phyloP scores from a whole-genome alignment of 2,113 vertebrate species.

The Guaruba guarouba region DNA sequence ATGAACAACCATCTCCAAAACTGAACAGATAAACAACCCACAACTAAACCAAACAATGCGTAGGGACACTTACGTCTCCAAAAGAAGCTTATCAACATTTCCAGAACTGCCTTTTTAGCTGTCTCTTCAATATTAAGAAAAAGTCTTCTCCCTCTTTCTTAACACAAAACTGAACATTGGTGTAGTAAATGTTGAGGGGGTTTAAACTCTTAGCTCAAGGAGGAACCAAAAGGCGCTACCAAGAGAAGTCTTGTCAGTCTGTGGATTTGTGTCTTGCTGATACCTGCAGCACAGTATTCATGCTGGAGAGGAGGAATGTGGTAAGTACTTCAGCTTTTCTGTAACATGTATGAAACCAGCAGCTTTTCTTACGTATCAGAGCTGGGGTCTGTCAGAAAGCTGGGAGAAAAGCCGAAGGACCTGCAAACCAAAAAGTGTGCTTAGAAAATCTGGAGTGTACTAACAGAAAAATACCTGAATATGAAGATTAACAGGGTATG shows the following conservation, averaged over 20 bases:
- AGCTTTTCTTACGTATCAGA: background rate
- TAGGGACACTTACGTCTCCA: background rate
- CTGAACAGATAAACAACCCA: constrained; percentile 1
- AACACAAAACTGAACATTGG: constrained; percentile 60
- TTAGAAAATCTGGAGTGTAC: background rate
- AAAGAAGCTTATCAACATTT: constrained; percentile 25
- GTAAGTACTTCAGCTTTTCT: constrained; percentile 26
- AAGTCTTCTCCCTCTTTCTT: constrained; percentile 56
- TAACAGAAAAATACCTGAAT: background rate
- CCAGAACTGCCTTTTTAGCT: constrained; percentile 55
- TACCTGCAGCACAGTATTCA: constrained; percentile 29
- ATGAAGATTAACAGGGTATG: background rate
- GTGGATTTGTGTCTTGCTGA: constrained; percentile 58
- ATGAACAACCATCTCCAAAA: constrained; percentile 27
- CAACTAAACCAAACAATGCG: constrained; percentile 12
- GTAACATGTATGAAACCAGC: background rate
- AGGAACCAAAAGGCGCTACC: constrained; percentile 17
- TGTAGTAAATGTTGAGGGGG: constrained; percentile 27
- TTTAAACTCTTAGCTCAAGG: constrained; percentile 50
- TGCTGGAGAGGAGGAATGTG: constrained; percentile 24
- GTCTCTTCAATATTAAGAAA: background rate
- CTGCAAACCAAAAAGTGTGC: background rate
- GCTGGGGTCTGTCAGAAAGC: background rate
- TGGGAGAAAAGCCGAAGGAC: background rate
- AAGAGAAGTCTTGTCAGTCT: constrained; percentile 42